phyloP scores from a whole-genome alignment of 2,888 invertebrate species.

The Epirrita christyi region DNA sequence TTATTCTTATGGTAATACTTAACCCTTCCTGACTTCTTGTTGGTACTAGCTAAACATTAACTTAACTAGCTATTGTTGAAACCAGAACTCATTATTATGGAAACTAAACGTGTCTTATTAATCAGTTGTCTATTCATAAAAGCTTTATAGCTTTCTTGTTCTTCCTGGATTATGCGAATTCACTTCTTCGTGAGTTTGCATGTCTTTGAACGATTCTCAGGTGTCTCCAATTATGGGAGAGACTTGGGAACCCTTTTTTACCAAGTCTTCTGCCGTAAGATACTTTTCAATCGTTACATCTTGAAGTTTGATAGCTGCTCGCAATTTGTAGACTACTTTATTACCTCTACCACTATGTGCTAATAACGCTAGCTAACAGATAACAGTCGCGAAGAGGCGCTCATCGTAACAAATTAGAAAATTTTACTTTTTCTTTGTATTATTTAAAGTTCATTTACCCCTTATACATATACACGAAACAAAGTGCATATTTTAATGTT shows the following conservation, averaged over 20 bases:
- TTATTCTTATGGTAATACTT: neutral
- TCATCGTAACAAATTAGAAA: too few relatives aligned
- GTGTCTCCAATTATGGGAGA: too few relatives aligned
- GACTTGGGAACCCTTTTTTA: too few relatives aligned
- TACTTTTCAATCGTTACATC: too few relatives aligned
- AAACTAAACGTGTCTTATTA: neutral
- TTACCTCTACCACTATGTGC: too few relatives aligned
- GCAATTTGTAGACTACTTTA: too few relatives aligned
- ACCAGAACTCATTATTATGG: neutral
- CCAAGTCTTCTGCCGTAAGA: too few relatives aligned
- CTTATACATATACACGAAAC: neutral
- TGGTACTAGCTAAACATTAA: neutral
- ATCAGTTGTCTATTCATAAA: neutral
- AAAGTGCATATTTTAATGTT: neutral
- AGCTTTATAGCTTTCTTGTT: neutral
- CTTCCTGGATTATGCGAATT: neutral
- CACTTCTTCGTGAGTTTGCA: neutral
- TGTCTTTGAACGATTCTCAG: too few relatives aligned
- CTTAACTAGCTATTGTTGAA: neutral
- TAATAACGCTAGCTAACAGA: too few relatives aligned
- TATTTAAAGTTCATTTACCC: conserved; percentile 1
- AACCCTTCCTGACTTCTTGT: neutral
- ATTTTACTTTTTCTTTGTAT: too few relatives aligned
- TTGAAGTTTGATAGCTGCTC: too few relatives aligned
- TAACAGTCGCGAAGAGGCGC: too few relatives aligned